Base-by-base conservation (phyloP, 2,797 vertebrate species). In the Pogonophryne albipinna region DNA sequence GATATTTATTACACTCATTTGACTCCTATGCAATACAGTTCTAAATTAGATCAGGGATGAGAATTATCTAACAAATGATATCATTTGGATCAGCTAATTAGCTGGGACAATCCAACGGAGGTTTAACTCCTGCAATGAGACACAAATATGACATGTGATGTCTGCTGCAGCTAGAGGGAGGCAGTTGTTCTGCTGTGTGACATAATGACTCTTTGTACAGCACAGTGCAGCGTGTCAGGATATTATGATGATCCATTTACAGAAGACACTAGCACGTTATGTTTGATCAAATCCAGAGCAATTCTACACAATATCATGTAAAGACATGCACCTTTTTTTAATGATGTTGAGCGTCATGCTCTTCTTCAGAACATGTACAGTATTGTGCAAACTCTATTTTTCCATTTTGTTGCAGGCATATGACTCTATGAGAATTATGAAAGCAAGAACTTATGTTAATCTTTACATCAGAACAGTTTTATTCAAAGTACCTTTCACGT, bases 1-100 rank as follows among this genome's bases (percentile, higher is more conserved):
- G 83, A 90, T 93, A 94, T 94, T 93, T 94, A 94, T 95, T 93
- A 94, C 87, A 85, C 89, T 75, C 79, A 90, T 92, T 93, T 90
- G 91, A 90, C 91, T 94, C 85, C 78, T 85, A 79, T 83, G 90
- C 87, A 92, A 92, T 94, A 91, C 93, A 94, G 92, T 94, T 94
- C 94, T 93, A 94, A 94, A 95, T 95, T 95, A 95, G 93, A 93
- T 89, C 83, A 78, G 73, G 85, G 78, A 87, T 89, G 87, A 91
- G 90, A 92, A 92, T 91, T 82, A 82, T 89, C 78, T 92, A 91
- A 94, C 83, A 92, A 92, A 94, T 94, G 74, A 92, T 85, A 86
- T 84, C 44, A 87, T 90, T 86, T 89, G 79, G 93, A 83, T 83
- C 75, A 90, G 60, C 89, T 93, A 91, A 94, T 95, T 95, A 93